phyloP scores from a whole-genome alignment of 2,797 vertebrate genomes.

The Rhodeus uyekii region DNA sequence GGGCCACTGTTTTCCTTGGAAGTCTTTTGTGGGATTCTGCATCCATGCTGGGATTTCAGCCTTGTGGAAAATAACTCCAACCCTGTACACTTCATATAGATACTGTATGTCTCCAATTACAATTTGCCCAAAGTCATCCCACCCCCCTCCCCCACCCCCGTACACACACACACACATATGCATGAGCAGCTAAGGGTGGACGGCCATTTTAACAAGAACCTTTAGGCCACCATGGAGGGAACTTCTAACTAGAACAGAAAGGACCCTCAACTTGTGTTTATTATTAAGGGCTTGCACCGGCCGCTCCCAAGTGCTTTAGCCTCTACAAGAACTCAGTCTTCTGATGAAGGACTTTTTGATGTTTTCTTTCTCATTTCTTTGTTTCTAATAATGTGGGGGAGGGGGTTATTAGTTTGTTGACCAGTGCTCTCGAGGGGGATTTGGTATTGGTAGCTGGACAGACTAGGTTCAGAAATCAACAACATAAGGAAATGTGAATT shows the following conservation, averaged over 20 bases:
- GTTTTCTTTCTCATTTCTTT: slow-evolving; percentile 20
- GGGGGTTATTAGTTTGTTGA: slow-evolving; percentile 11
- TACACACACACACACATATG: not conserved
- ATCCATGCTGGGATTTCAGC: slow-evolving; percentile 64
- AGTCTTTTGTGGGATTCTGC: slow-evolving; percentile 71
- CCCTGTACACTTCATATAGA: slow-evolving; percentile 35
- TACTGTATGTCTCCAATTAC: slow-evolving; percentile 35
- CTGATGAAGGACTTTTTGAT: slow-evolving; percentile 40
- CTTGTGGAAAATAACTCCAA: slow-evolving; percentile 52
- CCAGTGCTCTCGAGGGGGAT: not conserved
- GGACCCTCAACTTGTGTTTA: slow-evolving; percentile 47
- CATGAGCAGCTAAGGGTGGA: slow-evolving; percentile 20
- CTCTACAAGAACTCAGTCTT: slow-evolving; percentile 30
- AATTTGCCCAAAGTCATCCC: slow-evolving; percentile 32
- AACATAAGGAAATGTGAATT: not conserved
- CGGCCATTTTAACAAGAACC: slow-evolving; percentile 50
- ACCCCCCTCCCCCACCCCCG: not conserved
- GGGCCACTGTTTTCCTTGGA: slow-evolving; percentile 77
- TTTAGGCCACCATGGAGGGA: slow-evolving; percentile 36
- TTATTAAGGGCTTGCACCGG: slow-evolving; percentile 59
- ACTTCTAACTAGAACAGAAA: slow-evolving; percentile 34
- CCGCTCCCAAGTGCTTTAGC: slow-evolving; percentile 45
- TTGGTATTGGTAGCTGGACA: not conserved
- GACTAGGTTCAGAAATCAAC: not conserved
- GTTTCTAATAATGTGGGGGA: slow-evolving; percentile 16